Base-by-base conservation (phyloP, 1,140 invertebrate genomes). In the Coelopa frigida region DNA sequence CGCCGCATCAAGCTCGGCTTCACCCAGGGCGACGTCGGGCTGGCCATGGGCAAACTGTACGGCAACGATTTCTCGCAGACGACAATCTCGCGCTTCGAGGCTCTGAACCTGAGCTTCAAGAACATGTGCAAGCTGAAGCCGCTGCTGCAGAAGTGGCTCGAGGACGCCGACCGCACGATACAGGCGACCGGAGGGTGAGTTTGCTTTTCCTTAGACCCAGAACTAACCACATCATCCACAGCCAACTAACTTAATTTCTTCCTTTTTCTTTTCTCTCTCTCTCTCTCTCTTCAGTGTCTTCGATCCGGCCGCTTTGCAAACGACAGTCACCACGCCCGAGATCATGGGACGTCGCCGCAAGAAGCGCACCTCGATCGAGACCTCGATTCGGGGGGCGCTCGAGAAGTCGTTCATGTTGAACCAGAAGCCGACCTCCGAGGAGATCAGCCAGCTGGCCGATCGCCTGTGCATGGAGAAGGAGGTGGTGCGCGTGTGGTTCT, bases 51-150 rank as follows among this genome's bases (percentile, higher is more conserved):
- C 33, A 97, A 97, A 70, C 76, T 98, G 2, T 98, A 98, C 66
- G 94, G 94, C 22, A 98, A 98, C 68, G 95, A 98, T 67, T 98
- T 98, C 72, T 98, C 94, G 11, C 95, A 99, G 74, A 99, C 95
- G 18, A 99, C 95, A 26, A 99, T 98, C 53, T 98, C 93, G 14
- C 78, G 95, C 61, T 99, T 99, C 70, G 95, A 99, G 73, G 95
- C 95, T 1, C 77, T 98, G 27, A 98, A 99, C 71, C 77, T 99
- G 26, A 97, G 93, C 52, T 98, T 98, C 73, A 98, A 98, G 72
- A 99, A 99, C 67, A 99, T 99, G 95, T 98, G 95, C 75, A 99
- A 99, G 70, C 73, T 98, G 59, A 97, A 98, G 72, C 95, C 95
- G 2, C 72, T 98, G 33, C 78, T 99, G 11, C 90, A 97, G 66